Evolutionary conservation across 1,140 invertebrate genomes (phyloP).

Genomic region (Magallana gigas): DNA sequence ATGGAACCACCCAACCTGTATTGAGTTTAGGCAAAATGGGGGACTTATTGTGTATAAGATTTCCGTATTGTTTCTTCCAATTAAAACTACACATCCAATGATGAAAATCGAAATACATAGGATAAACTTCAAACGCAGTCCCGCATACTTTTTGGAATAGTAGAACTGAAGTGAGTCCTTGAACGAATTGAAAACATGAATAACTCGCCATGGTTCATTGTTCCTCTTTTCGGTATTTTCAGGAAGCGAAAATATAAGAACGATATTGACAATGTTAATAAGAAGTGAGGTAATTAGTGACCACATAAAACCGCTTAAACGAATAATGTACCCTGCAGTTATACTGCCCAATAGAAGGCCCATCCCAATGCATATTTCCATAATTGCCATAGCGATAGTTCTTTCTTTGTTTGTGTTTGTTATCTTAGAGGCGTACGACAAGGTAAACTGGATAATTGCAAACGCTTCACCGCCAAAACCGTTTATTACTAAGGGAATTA

Average conservation of each 20-base stretch:
- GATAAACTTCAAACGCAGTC: background rate
- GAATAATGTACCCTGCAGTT: background rate
- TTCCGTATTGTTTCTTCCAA: background rate
- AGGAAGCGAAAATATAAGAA: background rate
- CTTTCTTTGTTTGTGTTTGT: background rate
- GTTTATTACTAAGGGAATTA: background rate
- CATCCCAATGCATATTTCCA: slow-evolving; percentile 14
- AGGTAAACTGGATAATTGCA: background rate
- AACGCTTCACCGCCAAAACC: background rate
- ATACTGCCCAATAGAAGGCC: background rate
- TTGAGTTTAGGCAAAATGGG: background rate
- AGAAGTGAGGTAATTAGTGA: background rate
- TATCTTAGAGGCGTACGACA: background rate
- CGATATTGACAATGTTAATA: background rate
- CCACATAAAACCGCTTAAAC: background rate
- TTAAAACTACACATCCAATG: background rate
- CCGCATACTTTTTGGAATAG: background rate
- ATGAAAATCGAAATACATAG: background rate
- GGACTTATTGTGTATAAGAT: background rate
- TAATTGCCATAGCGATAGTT: background rate
- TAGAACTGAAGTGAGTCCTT: background rate
- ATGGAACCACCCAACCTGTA: slow-evolving; percentile 1
- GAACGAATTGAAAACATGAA: background rate
- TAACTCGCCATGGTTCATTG: background rate
- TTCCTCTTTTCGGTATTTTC: background rate